phyloP scores from a whole-genome alignment of 2,888 invertebrate genomes.

The Idaea biselata region DNA sequence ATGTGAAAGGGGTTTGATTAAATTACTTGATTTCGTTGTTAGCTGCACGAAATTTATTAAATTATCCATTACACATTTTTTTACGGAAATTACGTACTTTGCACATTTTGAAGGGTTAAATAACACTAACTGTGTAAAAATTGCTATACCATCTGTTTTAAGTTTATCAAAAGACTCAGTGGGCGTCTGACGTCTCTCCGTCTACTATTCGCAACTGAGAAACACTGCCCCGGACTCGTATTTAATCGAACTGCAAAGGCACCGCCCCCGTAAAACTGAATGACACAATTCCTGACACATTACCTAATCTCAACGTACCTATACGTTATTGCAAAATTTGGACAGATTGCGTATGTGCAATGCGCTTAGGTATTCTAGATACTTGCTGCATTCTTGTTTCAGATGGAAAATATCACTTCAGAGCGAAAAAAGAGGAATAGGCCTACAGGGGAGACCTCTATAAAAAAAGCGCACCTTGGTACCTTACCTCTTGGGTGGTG shows the following conservation, averaged over 20 bases:
- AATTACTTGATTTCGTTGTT: background rate
- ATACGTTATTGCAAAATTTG: constrained; percentile 50
- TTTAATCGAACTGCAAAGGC: constrained; percentile 62
- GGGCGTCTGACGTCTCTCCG: constrained; percentile 56
- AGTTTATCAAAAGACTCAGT: constrained; percentile 34
- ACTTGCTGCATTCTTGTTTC: constrained; percentile 3
- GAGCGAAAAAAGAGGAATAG: constrained; percentile 60
- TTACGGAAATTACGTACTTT: background rate
- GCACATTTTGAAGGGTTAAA: no score
- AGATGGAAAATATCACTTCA: background rate
- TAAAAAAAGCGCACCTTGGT: constrained; percentile 75
- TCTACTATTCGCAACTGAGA: constrained; percentile 53
- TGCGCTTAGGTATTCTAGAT: constrained; percentile 1
- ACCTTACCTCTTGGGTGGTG: constrained; percentile 77
- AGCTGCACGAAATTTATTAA: background rate
- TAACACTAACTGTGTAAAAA: no score
- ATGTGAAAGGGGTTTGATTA: background rate
- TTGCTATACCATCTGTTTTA: background rate
- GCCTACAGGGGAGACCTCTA: constrained; percentile 78
- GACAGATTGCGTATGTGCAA: constrained; percentile 22
- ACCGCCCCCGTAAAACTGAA: constrained; percentile 69
- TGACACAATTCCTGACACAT: constrained; percentile 76
- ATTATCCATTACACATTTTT: background rate
- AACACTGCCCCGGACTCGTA: constrained; percentile 64
- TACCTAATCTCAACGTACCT: constrained; percentile 61